phyloP scores from a whole-genome alignment of 2,888 invertebrate genomes.

The Drosophila suboccidentalis region DNA sequence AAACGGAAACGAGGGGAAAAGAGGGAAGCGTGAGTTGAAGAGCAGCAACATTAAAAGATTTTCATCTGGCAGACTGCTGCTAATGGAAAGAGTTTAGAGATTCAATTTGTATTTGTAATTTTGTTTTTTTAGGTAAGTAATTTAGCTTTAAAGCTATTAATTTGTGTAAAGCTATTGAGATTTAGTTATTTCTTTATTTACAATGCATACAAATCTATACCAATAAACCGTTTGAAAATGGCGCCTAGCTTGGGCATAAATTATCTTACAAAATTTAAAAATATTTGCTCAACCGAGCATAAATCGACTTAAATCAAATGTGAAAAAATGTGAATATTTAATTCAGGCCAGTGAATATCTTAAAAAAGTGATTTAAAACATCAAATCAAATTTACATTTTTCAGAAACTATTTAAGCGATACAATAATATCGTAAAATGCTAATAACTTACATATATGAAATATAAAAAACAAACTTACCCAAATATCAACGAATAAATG shows the following conservation, averaged over 20 bases:
- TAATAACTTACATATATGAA: slow-evolving; percentile 22
- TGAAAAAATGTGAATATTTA: slow-evolving; percentile 9
- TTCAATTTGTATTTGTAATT: background rate
- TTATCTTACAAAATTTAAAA: background rate
- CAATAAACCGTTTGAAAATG: background rate
- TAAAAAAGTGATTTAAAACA: slow-evolving; percentile 9
- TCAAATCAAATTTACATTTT: slow-evolving; percentile 27
- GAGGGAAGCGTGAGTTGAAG: slow-evolving; percentile 36
- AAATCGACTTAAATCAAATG: slow-evolving; percentile 3
- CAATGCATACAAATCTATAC: background rate
- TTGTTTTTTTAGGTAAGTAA: slow-evolving; percentile 20
- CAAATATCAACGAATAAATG: slow-evolving; percentile 18
- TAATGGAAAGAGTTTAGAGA: slow-evolving; percentile 19
- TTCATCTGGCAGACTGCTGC: slow-evolving; percentile 2
- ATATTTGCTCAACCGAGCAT: background rate
- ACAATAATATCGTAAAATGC: slow-evolving; percentile 17
- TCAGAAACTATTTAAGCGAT: slow-evolving; percentile 5
- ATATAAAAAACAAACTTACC: slow-evolving; percentile 30
- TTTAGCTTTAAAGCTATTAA: slow-evolving; percentile 3
- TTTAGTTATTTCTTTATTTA: no score
- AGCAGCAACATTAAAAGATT: slow-evolving; percentile 34
- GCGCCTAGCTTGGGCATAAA: background rate
- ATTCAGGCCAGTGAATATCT: slow-evolving; percentile 1
- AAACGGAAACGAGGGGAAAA: slow-evolving; percentile 19
- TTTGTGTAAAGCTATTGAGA: no score